A percentile compares a stretch with the other conserved stretches of the same genome.
These are phyloP conservation scores for Ptiloglossa arizonensis DNA, from an alignment of 1,140 invertebrate genomes.

Conservation along the genomic window DNA sequence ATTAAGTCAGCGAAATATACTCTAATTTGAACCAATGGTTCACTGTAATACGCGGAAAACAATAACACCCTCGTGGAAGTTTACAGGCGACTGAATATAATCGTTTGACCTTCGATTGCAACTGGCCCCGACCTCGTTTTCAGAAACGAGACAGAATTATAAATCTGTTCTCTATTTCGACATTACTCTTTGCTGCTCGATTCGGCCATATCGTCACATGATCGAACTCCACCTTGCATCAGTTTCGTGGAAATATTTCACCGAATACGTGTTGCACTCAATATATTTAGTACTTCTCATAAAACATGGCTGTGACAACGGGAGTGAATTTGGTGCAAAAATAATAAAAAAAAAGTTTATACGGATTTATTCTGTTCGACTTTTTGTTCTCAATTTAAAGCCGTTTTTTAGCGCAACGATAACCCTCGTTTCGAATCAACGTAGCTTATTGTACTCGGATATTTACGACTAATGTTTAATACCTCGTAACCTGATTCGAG, in stretches of 20 bases:
- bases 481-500: too few relatives aligned
- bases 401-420: too few relatives aligned
- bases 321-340: too few relatives aligned
- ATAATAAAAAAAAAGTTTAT: too few relatives aligned
- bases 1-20: slow-evolving; percentile 4
- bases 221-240: neutral
- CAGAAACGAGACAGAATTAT: neutral
- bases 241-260: neutral
- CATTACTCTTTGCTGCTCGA: neutral
- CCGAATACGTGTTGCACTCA: neutral
- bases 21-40: slow-evolving; percentile 44
- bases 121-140: slow-evolving; percentile 27
- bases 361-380: too few relatives aligned
- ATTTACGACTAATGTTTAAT: too few relatives aligned
- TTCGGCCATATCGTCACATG: neutral
- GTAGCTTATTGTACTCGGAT: too few relatives aligned
- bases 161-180: slow-evolving; percentile 14
- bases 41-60: slow-evolving; percentile 25
- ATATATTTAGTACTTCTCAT: too few relatives aligned
- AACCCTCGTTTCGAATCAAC: too few relatives aligned
- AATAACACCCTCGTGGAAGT: slow-evolving; percentile 7
- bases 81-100: slow-evolving; percentile 18
- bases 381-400: too few relatives aligned
- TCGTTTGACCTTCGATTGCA: slow-evolving; percentile 32
- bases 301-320: too few relatives aligned